Conservation (phyloP, 2,113 vertebrate species). For the Bufo bufo region DNA sequence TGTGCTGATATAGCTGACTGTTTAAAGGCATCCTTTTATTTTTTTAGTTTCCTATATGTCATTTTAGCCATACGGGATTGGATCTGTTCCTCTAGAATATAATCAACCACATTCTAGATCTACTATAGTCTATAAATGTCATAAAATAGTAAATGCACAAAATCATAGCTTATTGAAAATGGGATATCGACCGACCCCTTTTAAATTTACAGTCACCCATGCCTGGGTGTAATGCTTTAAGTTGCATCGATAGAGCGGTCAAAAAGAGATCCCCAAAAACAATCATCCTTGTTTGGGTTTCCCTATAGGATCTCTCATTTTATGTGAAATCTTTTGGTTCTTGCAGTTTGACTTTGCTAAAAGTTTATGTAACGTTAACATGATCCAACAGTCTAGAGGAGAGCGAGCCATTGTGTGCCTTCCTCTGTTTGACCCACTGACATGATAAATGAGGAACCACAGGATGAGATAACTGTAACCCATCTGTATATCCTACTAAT, state of each 20-base stretch:
- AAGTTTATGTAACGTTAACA: neutral
- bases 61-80: neutral
- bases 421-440: neutral
- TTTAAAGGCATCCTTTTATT: neutral
- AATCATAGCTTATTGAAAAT: too few species aligned
- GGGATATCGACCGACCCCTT: too few species aligned
- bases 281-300: neutral
- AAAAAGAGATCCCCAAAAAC: too few species aligned
- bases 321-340: neutral
- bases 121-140: too few species aligned
- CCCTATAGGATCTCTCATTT: neutral
- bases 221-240: too few species aligned
- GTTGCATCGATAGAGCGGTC: too few species aligned
- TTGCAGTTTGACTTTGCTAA: neutral
- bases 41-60: neutral
- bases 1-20: neutral
- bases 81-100: neutral
- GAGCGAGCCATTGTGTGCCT: neutral
- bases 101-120: too few species aligned
- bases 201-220: too few species aligned
- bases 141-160: too few species aligned
- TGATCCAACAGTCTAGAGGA: neutral
- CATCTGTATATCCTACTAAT: constrained; percentile 14
- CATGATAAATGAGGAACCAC: neutral
- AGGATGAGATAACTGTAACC: constrained; percentile 16